Evolutionary conservation across 2,113 vertebrate genomes (phyloP).

Genomic region (Nycticorax nycticorax): DNA sequence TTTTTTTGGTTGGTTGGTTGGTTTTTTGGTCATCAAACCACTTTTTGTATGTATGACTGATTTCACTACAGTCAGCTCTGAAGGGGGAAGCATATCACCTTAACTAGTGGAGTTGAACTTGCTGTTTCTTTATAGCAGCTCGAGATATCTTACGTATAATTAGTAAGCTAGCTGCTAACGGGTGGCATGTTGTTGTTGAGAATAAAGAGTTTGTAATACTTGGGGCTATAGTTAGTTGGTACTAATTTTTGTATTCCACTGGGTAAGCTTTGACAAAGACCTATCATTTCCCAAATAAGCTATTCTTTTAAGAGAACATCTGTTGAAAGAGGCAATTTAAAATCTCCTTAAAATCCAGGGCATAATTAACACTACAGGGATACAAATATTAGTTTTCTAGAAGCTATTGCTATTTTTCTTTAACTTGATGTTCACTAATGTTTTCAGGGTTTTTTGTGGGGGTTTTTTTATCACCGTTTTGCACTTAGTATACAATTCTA

Average conservation of each 20-base stretch:
- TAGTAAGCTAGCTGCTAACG: background rate
- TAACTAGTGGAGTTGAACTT: background rate
- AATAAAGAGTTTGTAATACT: conserved; percentile 39
- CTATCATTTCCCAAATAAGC: conserved; percentile 72
- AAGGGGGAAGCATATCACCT: background rate
- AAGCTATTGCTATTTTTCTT: conserved; percentile 66
- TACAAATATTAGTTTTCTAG: conserved; percentile 77
- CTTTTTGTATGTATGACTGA: accelerated
- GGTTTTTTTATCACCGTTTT: background rate
- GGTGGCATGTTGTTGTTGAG: background rate
- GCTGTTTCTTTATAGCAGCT: background rate
- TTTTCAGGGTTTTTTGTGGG: conserved; percentile 22
- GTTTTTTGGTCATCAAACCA: background rate
- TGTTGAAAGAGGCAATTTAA: conserved; percentile 76
- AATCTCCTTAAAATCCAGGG: conserved; percentile 73
- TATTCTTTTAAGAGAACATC: conserved; percentile 74
- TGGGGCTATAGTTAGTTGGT: conserved; percentile 34
- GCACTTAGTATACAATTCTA: background rate
- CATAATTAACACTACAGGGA: conserved; percentile 76
- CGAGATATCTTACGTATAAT: background rate
- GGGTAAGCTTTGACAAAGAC: conserved; percentile 70
- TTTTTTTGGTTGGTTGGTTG: background rate
- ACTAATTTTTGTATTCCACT: conserved; percentile 71
- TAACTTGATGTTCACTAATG: conserved; percentile 56
- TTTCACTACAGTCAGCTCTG: background rate